Percentiles rank a stretch among this genome's conserved stretches.
phyloP scores from a whole-genome alignment of 2,113 vertebrate species.

The Aspiorhynchus laticeps region DNA sequence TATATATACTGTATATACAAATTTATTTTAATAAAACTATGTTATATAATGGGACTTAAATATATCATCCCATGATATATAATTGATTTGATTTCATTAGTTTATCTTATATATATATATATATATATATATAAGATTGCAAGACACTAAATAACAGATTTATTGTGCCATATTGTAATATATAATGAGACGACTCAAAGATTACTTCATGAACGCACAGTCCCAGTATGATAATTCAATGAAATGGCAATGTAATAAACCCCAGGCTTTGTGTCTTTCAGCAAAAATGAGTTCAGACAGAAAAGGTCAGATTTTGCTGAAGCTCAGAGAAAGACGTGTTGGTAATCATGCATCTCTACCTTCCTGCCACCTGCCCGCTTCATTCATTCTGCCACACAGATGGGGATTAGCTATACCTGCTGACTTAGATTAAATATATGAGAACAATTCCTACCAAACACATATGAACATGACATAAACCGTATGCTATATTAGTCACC shows the following conservation, averaged over 20 bases:
- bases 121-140: too few relatives aligned
- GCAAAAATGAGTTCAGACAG: not conserved
- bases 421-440: conserved; percentile 9
- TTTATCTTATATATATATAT: too few relatives aligned
- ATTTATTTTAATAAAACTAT: too few relatives aligned
- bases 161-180: not conserved
- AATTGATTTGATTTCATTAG: too few relatives aligned
- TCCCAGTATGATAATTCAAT: not conserved
- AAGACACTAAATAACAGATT: too few relatives aligned
- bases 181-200: not conserved
- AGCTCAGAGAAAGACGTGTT: not conserved
- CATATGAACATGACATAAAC: not conserved
- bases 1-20: too few relatives aligned
- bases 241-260: conserved; percentile 3
- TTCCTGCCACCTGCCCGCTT: conserved; percentile 26
- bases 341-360: conserved; percentile 8
- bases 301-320: conserved; percentile 30
- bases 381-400: conserved; percentile 7
- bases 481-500: not conserved
- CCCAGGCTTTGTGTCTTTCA: not conserved
- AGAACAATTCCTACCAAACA: not conserved
- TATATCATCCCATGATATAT: too few relatives aligned
- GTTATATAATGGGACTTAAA: too few relatives aligned
- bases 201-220: not conserved
- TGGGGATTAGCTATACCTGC: conserved; percentile 24